These are phyloP conservation scores for Trichoplusia ni DNA, from an alignment of 1,140 invertebrate species.

Conservation along the genomic window DNA sequence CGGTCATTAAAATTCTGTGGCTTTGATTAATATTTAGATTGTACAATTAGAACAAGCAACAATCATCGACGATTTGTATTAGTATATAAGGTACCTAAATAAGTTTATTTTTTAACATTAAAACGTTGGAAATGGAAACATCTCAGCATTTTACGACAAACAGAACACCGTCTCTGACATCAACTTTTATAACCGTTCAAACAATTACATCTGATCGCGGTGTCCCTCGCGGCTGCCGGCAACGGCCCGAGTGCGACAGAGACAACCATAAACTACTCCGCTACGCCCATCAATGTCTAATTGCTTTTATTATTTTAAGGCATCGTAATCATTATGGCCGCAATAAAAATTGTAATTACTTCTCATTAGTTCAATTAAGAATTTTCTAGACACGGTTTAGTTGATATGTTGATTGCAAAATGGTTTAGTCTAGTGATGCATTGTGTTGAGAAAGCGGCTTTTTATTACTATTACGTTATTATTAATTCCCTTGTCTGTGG, in stretches of 20 bases:
- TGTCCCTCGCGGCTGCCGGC: slow-evolving; percentile 47
- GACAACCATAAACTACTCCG: slow-evolving; percentile 56
- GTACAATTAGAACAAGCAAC: slow-evolving; percentile 20
- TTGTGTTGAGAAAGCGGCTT: slow-evolving; percentile 63
- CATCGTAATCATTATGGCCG: slow-evolving; percentile 80
- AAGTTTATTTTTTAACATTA: slow-evolving; percentile 54
- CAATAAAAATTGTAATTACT: slow-evolving; percentile 82
- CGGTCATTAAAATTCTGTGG: slow-evolving; percentile 44
- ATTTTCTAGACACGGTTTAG: slow-evolving; percentile 79
- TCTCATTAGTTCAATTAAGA: slow-evolving; percentile 82
- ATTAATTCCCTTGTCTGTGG: slow-evolving; percentile 54
- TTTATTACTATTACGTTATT: slow-evolving; percentile 56
- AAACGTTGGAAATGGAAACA: slow-evolving; percentile 62
- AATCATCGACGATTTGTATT: neutral
- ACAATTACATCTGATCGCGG: slow-evolving; percentile 79
- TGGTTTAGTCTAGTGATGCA: slow-evolving; percentile 51
- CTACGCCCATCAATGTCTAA: slow-evolving; percentile 79
- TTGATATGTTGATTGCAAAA: slow-evolving; percentile 75
- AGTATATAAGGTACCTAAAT: neutral
- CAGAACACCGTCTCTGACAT: slow-evolving; percentile 76
- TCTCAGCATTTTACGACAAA: slow-evolving; percentile 76
- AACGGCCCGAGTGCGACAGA: slow-evolving; percentile 46
- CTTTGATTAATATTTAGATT: slow-evolving; percentile 46
- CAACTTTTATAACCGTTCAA: slow-evolving; percentile 80
- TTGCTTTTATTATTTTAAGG: slow-evolving; percentile 82